Evolutionary conservation across 1,140 invertebrate species (phyloP), one percentile per base, ranked within the genome.

Genomic region (Spodoptera frugiperda): DNA sequence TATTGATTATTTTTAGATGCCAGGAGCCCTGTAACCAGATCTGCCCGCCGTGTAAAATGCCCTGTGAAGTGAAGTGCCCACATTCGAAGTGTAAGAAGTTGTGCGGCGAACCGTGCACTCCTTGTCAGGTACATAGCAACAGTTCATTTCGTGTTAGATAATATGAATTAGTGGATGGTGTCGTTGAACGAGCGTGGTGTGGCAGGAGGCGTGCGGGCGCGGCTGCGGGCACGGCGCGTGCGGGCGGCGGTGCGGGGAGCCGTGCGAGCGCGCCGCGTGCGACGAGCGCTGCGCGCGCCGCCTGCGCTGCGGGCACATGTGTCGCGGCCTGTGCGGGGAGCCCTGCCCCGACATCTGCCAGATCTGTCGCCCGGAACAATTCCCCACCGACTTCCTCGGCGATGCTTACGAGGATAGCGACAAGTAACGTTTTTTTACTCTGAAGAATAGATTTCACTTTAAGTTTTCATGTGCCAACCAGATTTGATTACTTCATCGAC

Each of bases 281-380:
- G 81, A 90, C 44, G 82, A 94, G 80, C 93, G 94, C 1, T 97
- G 96, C 75, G 5, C 63, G 1, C 87, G 87, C 71, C 76, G 44
- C 39, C 88, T 96, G 30, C 75, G 82, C 14, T 97, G 96, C 91
- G 91, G 93, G 0, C 96, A 97, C 89, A 73, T 79, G 3, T 97
- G 96, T 87, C 93, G 95, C 83, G 96, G 96, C 25, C 95, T 96
- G 65, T 97, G 97, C 91, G 96, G 96, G 12, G 97, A 97, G 86
- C 89, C 93, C 81, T 95, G 95, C 87, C 95, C 93, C 89, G 94
- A 87, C 59, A 77, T 95, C 17, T 96, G 95, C 86, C 84, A 89
- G 4, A 65, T 89, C 59, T 96, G 95, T 85, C 67, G 89, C 61
- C 86, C 91, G 15, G 91, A 93, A 0, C 65, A 89, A 63, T 91